Evolutionary conservation across 1,140 invertebrate species (phyloP).

Genomic region (Tetranychus cinnabarinus): DNA sequence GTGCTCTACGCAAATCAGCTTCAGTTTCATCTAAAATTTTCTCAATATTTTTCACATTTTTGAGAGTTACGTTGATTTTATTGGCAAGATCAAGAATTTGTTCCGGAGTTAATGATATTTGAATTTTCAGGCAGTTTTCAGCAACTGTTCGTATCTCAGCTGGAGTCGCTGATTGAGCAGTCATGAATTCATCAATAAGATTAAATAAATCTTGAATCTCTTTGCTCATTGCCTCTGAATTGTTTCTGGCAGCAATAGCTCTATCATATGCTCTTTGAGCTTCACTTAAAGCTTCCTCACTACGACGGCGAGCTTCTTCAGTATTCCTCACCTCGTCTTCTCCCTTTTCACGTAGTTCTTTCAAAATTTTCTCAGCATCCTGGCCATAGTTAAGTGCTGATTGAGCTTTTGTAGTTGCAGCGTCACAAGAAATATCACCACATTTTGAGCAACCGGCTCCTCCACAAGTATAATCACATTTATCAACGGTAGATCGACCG

Average conservation of each 20-base stretch:
- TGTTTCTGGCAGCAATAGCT: constrained; percentile 28
- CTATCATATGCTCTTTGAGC: constrained; percentile 33
- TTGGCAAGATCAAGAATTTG: constrained; percentile 57
- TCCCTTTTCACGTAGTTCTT: constrained; percentile 50
- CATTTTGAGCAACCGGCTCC: constrained; percentile 72
- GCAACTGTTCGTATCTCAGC: constrained; percentile 51
- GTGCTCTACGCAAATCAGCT: constrained; percentile 44
- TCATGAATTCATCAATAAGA: constrained; percentile 46
- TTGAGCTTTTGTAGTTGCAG: constrained; percentile 58
- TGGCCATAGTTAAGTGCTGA: constrained; percentile 63
- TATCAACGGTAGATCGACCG: constrained; percentile 35
- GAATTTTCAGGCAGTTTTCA: constrained; percentile 24
- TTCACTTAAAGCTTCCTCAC: constrained; percentile 28
- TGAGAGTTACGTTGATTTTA: constrained; percentile 67
- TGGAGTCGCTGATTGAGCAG: constrained; percentile 48
- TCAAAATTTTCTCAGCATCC: constrained; percentile 50
- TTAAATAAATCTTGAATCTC: constrained; percentile 33
- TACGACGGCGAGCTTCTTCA: constrained; percentile 29
- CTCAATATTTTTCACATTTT: constrained; percentile 64
- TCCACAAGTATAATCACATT: constrained; percentile 70
- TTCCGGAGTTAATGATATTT: constrained; percentile 47
- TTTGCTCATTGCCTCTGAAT: constrained; percentile 28
- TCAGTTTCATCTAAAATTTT: constrained; percentile 59
- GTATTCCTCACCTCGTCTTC: constrained; percentile 29
- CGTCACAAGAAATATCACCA: constrained; percentile 63